These are phyloP conservation scores for Hirudo medicinalis DNA, from an alignment of 1,140 invertebrate species.

Conservation along the genomic window DNA sequence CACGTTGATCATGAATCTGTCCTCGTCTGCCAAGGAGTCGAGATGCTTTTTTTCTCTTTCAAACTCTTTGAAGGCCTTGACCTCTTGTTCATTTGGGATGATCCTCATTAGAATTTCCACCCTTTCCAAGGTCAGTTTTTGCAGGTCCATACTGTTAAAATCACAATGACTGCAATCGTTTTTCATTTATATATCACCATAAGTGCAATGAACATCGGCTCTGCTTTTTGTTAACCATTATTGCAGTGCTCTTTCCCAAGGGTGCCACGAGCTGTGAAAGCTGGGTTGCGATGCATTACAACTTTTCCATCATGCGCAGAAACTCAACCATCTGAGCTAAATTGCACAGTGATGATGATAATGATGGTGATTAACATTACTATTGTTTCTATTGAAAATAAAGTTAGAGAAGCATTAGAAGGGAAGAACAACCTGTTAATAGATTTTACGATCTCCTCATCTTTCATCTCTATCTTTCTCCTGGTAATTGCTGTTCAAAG, in stretches of 20 bases:
- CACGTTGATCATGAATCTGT: slow-evolving; percentile 53
- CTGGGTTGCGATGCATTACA: no score
- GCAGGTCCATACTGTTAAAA: slow-evolving; percentile 64
- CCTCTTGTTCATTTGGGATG: slow-evolving; percentile 82
- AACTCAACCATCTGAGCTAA: no score
- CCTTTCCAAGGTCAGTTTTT: slow-evolving; percentile 70
- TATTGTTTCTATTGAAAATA: no score
- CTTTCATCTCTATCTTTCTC: slow-evolving; percentile 82
- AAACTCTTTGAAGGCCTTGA: slow-evolving; percentile 84
- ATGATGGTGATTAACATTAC: no score
- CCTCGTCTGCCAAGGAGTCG: slow-evolving; percentile 81
- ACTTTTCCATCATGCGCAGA: no score
- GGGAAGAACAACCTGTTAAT: slow-evolving; percentile 52
- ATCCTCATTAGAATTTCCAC: slow-evolving; percentile 77
- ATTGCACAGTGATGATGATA: no score
- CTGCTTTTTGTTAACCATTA: no score
- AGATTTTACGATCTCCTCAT: slow-evolving; percentile 78
- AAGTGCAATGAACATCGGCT: no score
- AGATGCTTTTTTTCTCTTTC: slow-evolving; percentile 74
- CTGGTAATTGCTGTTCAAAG: slow-evolving; percentile 72
- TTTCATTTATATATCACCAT: not conserved
- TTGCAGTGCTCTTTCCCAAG: no score
- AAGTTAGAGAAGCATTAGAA: no score
- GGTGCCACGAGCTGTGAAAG: no score
- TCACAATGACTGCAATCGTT: not conserved